Evolutionary conservation across 2,797 vertebrate genomes (phyloP).

Genomic region (Apodemus agrarius): DNA sequence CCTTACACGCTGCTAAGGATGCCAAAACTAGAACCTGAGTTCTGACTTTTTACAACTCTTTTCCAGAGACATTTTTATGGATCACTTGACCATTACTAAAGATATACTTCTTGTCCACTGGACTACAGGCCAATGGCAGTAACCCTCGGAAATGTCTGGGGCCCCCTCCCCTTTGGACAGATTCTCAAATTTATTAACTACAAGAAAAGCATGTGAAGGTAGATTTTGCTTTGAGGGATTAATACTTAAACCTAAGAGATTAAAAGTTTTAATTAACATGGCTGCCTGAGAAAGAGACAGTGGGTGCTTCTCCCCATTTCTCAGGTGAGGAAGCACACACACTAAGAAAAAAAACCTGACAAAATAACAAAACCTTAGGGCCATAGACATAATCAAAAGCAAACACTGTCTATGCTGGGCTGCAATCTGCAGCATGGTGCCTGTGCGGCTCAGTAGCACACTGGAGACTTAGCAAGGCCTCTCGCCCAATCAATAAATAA

Average conservation of each 20-base stretch:
- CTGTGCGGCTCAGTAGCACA: neutral
- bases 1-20: constrained; percentile 36
- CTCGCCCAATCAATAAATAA: constrained; percentile 66
- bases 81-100: neutral
- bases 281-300: neutral
- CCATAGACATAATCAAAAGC: neutral
- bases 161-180: neutral
- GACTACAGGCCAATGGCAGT: neutral
- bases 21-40: neutral
- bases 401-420: neutral
- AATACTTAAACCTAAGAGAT: neutral
- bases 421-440: neutral
- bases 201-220: neutral
- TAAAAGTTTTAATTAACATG: neutral
- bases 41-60: neutral
- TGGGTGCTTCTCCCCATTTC: neutral
- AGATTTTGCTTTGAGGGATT: neutral
- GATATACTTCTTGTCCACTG: fast-evolving
- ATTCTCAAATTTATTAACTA: neutral
- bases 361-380: neutral
- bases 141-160: neutral
- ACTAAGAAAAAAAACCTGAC: no score
- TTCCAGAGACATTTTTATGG: neutral
- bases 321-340: neutral
- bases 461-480: constrained; percentile 17